A percentile compares a stretch with the other conserved stretches of the same genome.
Evolutionary conservation across 2,113 vertebrate genomes (phyloP).

Genomic region (Pan paniscus): DNA sequence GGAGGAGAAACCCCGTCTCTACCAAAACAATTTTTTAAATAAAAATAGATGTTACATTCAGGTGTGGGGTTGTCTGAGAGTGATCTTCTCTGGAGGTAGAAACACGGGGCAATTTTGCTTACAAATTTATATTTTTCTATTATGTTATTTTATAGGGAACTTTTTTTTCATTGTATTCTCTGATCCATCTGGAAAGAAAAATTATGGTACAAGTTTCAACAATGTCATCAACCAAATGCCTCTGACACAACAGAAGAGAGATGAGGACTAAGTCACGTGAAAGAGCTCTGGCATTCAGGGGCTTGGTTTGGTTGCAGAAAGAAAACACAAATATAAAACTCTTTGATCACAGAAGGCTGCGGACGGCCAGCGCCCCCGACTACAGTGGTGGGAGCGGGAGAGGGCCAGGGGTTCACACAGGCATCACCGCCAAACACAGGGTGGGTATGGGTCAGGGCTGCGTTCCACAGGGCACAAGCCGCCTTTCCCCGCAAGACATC

Average conservation of each 20-base stretch:
- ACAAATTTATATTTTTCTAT: neutral
- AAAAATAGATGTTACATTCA: fast-evolving
- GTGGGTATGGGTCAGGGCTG: neutral
- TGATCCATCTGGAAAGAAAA: neutral
- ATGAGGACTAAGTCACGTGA: neutral
- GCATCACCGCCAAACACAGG: neutral
- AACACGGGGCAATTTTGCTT: neutral
- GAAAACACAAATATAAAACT: neutral
- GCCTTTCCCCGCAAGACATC: neutral
- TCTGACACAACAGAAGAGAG: no score
- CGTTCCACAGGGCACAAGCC: no score
- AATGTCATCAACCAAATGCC: neutral
- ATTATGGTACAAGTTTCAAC: neutral
- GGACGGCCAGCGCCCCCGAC: neutral
- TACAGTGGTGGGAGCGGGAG: fast-evolving
- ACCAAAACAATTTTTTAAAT: neutral
- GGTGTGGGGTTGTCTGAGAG: neutral
- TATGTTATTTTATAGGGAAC: neutral
- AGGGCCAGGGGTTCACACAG: neutral
- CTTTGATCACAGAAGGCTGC: neutral
- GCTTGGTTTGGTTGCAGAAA: neutral
- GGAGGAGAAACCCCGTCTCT: neutral
- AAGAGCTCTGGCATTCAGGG: neutral
- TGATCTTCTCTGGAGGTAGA: neutral
- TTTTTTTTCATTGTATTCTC: neutral